Conservation (phyloP, 1,140 invertebrate species). For the Pseudomyrmex cubaensis region DNA sequence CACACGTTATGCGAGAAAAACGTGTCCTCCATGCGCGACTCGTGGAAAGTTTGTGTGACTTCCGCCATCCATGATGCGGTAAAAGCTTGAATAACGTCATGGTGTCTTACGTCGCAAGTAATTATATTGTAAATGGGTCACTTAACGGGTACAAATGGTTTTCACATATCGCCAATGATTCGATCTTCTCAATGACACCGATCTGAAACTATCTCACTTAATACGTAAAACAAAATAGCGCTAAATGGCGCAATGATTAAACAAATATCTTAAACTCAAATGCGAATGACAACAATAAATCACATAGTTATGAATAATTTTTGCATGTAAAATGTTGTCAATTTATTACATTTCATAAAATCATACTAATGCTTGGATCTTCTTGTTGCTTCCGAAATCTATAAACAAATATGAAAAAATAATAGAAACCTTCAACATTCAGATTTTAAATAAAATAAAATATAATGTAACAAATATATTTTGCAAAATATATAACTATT, state of each 20-base stretch:
- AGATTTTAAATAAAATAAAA: no score
- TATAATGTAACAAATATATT: no score
- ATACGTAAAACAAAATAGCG: background rate
- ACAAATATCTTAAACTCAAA: background rate
- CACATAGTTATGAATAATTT: background rate
- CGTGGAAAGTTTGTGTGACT: constrained; percentile 31
- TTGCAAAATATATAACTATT: no score
- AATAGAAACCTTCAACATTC: no score
- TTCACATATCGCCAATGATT: constrained; percentile 12
- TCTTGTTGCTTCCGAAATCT: no score
- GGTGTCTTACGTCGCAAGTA: background rate
- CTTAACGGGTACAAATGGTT: constrained; percentile 14
- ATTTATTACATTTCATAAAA: no score
- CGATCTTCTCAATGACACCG: background rate
- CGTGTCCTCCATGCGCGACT: background rate
- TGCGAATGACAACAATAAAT: background rate
- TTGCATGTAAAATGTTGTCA: background rate
- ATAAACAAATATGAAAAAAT: no score
- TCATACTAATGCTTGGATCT: no score
- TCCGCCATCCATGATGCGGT: background rate
- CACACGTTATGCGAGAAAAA: constrained; percentile 1
- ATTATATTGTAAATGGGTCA: constrained; percentile 48
- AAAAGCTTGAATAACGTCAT: constrained; percentile 41
- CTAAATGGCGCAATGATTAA: background rate
- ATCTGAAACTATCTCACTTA: no score